Conservation (phyloP, 2,888 invertebrate species). For the Caenorhabditis zanzibari region DNA sequence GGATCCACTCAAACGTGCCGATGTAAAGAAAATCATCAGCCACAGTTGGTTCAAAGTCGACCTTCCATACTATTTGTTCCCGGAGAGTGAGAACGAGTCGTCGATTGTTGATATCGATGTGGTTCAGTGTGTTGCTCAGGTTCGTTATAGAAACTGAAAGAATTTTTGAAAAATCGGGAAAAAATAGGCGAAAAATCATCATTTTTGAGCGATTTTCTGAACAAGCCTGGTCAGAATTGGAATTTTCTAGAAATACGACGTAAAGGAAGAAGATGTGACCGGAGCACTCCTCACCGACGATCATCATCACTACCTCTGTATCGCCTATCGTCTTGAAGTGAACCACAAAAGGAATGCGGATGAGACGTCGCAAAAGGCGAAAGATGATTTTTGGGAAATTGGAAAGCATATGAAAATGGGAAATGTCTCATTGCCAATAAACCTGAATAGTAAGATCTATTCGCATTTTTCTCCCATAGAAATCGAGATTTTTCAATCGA, state of each 20-base stretch:
- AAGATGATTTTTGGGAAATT: slow-evolving; percentile 89
- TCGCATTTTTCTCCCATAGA: no score
- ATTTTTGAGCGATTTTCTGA: no score
- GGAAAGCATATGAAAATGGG: slow-evolving; percentile 34
- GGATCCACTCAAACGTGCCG: slow-evolving; percentile 96
- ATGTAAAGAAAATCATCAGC: slow-evolving; percentile 86
- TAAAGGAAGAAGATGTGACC: slow-evolving; percentile 95
- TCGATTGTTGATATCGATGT: slow-evolving; percentile 97
- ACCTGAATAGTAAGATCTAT: slow-evolving; percentile 9
- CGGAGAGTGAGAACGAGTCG: slow-evolving; percentile 94
- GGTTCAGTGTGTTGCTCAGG: slow-evolving; percentile 90
- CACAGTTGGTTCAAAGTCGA: slow-evolving; percentile 99
- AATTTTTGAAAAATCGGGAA: no score
- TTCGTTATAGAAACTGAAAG: slow-evolving; percentile 77
- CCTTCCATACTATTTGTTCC: slow-evolving; percentile 95
- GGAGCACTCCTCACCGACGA: slow-evolving; percentile 94
- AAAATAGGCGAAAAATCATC: no score
- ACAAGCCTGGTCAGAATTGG: no score
- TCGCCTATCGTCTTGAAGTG: slow-evolving; percentile 97
- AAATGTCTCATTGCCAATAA: not conserved
- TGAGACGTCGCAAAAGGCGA: slow-evolving; percentile 86
- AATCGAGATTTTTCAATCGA: no score
- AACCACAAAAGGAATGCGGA: slow-evolving; percentile 97
- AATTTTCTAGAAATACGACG: slow-evolving; percentile 92
- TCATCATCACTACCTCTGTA: slow-evolving; percentile 97